Conservation (phyloP, 2,113 vertebrate genomes). For the Neolamprologus longior region DNA sequence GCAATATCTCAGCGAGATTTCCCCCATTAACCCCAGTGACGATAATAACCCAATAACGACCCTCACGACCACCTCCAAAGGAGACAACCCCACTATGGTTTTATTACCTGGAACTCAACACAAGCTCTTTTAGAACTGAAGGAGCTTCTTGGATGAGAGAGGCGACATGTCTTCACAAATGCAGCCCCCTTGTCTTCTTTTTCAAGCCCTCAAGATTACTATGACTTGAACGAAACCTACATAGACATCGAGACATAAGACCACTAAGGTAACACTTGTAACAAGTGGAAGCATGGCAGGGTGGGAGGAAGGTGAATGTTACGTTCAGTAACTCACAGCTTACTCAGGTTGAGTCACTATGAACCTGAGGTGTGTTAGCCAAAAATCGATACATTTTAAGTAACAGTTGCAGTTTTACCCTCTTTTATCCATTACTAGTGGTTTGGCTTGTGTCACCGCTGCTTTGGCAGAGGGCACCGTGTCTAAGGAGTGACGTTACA, state of each 20-base stretch:
- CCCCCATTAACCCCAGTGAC: accelerated
- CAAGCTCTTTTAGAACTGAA: background rate
- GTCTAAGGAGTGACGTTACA: background rate
- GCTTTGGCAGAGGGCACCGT: background rate
- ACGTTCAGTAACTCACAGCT: background rate
- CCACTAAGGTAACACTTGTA: too few species aligned
- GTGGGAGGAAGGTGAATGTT: background rate
- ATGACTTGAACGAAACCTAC: background rate
- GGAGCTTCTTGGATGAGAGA: background rate
- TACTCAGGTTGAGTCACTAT: background rate
- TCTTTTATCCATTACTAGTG: background rate
- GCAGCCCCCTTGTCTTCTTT: accelerated
- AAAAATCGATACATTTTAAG: background rate
- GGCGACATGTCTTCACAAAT: background rate
- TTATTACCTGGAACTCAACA: background rate
- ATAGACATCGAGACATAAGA: accelerated
- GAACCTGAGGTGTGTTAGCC: background rate
- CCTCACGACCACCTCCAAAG: background rate
- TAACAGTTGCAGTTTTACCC: background rate
- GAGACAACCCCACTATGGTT: background rate
- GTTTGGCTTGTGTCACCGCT: background rate
- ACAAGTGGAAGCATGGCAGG: background rate
- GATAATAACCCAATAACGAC: background rate
- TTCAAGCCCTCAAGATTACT: background rate
- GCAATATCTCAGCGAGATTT: background rate